These are phyloP conservation scores for Melanotaenia trifasciata DNA, from an alignment of 2,797 vertebrate genomes.

Conservation along the genomic window DNA sequence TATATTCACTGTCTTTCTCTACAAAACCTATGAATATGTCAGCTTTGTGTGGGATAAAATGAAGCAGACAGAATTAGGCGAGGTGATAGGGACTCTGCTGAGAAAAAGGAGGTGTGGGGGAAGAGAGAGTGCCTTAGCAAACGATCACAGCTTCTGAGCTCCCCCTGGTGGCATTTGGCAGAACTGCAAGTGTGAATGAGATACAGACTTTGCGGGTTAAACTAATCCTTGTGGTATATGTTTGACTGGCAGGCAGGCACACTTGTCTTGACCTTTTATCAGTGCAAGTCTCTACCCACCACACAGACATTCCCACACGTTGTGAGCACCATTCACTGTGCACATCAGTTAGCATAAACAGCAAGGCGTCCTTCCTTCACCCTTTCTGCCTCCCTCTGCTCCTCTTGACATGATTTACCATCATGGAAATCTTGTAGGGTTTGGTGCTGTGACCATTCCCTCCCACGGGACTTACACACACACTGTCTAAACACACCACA, in stretches of 20 bases:
- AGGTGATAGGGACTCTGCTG: constrained; percentile 63
- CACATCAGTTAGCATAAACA: constrained; percentile 37
- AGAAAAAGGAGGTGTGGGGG: constrained; percentile 16
- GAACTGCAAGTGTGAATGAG: constrained; percentile 28
- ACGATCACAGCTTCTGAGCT: constrained; percentile 70
- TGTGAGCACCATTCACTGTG: not conserved
- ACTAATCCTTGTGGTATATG: constrained; percentile 50
- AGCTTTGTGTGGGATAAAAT: constrained; percentile 73
- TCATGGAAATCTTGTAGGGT: constrained; percentile 48
- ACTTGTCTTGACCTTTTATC: constrained; percentile 62
- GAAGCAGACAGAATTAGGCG: constrained; percentile 77
- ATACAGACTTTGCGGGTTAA: constrained; percentile 7
- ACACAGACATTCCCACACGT: constrained; percentile 15
- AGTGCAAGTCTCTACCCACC: constrained; percentile 20
- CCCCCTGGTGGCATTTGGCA: constrained; percentile 66
- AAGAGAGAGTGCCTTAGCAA: not conserved
- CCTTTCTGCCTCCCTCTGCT: not conserved
- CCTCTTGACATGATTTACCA: constrained; percentile 44
- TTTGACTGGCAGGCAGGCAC: constrained; percentile 64
- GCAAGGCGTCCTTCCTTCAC: not conserved
- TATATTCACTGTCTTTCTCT: constrained; percentile 49
- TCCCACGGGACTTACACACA: constrained; percentile 22
- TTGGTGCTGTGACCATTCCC: constrained; percentile 30
- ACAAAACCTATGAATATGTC: constrained; percentile 69
- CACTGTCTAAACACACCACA: constrained; percentile 12